Conservation (phyloP, 2,797 vertebrate species). For the Lutjanus argentimaculatus region DNA sequence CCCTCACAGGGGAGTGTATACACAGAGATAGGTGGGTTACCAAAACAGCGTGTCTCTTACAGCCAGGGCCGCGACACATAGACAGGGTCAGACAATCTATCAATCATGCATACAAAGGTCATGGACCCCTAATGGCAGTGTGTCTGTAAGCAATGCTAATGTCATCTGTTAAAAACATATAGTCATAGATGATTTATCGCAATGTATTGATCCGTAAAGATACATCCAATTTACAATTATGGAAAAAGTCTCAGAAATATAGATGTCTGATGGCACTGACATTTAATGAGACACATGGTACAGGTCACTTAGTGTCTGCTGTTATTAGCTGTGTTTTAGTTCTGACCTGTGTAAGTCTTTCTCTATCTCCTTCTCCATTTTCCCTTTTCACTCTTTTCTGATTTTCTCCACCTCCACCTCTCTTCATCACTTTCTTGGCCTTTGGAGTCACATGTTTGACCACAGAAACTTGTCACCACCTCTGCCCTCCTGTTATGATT, state of each 20-base stretch:
- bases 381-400: neutral
- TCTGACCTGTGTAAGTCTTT: conserved; percentile 18
- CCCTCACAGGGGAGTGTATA: conserved; percentile 60
- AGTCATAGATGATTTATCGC: conserved; percentile 74
- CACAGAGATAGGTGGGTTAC: conserved; percentile 74
- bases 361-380: neutral
- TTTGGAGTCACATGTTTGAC: conserved; percentile 17
- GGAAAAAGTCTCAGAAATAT: conserved; percentile 48
- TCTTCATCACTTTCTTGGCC: neutral
- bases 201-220: conserved; percentile 68
- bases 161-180: conserved; percentile 83
- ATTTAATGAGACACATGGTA: conserved; percentile 60
- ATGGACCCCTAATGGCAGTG: conserved; percentile 68
- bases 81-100: conserved; percentile 80
- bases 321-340: conserved; percentile 48
- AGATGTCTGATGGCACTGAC: conserved; percentile 47
- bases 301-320: conserved; percentile 49
- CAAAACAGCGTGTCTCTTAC: conserved; percentile 77
- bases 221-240: conserved; percentile 63
- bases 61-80: conserved; percentile 62
- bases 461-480: conserved; percentile 11
- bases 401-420: neutral
- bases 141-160: conserved; percentile 83
- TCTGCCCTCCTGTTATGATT: neutral
- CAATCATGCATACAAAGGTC: conserved; percentile 81